Conservation (phyloP, 2,888 invertebrate species). For the Hirtodrosophila histrioides region DNA sequence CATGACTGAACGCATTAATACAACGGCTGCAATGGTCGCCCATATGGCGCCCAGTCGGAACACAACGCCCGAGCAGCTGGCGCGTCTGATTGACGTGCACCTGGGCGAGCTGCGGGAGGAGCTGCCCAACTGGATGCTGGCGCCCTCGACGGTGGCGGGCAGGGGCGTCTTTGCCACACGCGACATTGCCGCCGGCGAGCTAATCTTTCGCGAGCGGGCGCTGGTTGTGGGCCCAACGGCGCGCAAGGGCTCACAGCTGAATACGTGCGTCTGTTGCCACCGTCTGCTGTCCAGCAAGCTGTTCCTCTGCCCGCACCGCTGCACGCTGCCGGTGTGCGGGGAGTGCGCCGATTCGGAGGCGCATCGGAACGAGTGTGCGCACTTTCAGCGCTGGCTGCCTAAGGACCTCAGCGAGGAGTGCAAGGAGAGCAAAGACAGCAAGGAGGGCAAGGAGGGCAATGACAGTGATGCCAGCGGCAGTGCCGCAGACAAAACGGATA, state of each 20-base stretch:
- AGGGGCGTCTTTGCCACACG: slow-evolving; percentile 89
- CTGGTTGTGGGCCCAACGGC: slow-evolving; percentile 89
- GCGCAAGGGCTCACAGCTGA: slow-evolving; percentile 85
- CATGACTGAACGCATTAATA: slow-evolving; percentile 42
- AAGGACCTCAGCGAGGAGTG: slow-evolving; percentile 81
- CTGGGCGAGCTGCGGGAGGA: slow-evolving; percentile 79
- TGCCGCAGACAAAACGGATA: slow-evolving; percentile 14
- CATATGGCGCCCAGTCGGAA: slow-evolving; percentile 72
- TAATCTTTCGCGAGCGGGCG: slow-evolving; percentile 89
- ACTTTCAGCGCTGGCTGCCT: slow-evolving; percentile 86
- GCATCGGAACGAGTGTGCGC: slow-evolving; percentile 88
- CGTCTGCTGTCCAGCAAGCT: slow-evolving; percentile 84
- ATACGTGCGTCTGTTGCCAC: slow-evolving; percentile 89
- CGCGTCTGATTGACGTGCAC: slow-evolving; percentile 81
- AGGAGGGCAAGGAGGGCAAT: not conserved
- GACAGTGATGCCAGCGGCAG: not conserved
- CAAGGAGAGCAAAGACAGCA: not conserved
- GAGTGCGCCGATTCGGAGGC: slow-evolving; percentile 86
- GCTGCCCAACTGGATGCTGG: slow-evolving; percentile 86
- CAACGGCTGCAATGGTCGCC: slow-evolving; percentile 62
- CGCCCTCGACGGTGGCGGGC: slow-evolving; percentile 87
- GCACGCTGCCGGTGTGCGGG: slow-evolving; percentile 89
- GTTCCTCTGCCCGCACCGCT: slow-evolving; percentile 87
- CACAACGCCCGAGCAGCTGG: slow-evolving; percentile 78
- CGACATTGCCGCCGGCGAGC: slow-evolving; percentile 88